Evolutionary conservation across 2,888 invertebrate genomes (phyloP).

Genomic region (Mellilla xanthometata): DNA sequence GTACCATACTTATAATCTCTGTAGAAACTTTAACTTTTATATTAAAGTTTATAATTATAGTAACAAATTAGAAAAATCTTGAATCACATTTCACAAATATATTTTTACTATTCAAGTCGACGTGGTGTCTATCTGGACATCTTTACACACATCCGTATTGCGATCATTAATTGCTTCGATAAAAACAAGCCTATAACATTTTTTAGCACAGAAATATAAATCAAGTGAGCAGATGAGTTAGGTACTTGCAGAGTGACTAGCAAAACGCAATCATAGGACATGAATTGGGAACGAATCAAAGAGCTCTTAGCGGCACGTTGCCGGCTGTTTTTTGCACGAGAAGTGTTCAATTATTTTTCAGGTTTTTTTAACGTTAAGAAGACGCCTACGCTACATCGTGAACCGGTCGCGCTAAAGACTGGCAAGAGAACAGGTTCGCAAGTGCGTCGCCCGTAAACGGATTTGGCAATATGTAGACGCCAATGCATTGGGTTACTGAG

Average conservation of each 20-base stretch:
- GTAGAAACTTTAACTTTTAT: too few species aligned
- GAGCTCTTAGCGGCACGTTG: constrained; percentile 19
- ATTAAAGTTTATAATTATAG: too few species aligned
- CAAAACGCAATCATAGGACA: constrained; percentile 19
- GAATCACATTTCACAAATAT: too few species aligned
- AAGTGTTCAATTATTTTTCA: constrained; percentile 35
- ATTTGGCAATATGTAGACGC: constrained; percentile 51
- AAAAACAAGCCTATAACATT: too few species aligned
- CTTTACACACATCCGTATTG: too few species aligned
- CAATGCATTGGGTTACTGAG: constrained; percentile 40
- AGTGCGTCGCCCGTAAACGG: constrained; percentile 45
- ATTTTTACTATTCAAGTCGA: too few species aligned
- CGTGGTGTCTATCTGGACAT: too few species aligned
- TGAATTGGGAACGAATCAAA: constrained; percentile 31
- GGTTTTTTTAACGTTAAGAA: constrained; percentile 40
- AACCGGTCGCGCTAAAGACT: constrained; percentile 58
- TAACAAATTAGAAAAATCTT: too few species aligned
- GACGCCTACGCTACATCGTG: constrained; percentile 40
- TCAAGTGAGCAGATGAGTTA: neutral
- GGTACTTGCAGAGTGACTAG: constrained; percentile 25
- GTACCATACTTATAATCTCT: too few species aligned
- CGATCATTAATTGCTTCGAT: too few species aligned
- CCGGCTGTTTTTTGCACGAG: constrained; percentile 27
- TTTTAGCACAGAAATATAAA: too few species aligned
- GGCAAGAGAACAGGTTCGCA: constrained; percentile 56